These are phyloP conservation scores for Nymphalis io DNA, from an alignment of 1,140 invertebrate genomes.

Conservation along the genomic window DNA sequence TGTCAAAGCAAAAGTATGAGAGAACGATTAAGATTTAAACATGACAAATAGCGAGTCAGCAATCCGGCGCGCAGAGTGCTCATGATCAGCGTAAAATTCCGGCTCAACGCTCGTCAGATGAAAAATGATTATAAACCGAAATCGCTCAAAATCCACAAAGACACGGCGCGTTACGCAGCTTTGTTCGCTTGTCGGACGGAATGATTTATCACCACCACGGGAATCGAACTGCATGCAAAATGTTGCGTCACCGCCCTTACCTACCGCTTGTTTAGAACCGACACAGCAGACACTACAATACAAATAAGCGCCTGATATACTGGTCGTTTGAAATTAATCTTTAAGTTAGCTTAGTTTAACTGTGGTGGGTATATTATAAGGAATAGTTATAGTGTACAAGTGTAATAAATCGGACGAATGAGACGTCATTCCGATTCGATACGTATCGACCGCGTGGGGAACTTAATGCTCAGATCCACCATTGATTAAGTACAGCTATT, in stretches of 20 bases:
- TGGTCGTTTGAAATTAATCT: conserved; percentile 21
- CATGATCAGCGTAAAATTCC: conserved; percentile 71
- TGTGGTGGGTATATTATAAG: conserved; percentile 43
- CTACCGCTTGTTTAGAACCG: conserved; percentile 2
- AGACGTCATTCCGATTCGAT: conserved; percentile 77
- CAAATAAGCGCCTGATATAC: conserved; percentile 26
- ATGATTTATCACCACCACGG: conserved; percentile 65
- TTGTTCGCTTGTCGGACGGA: conserved; percentile 71
- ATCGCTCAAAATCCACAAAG: conserved; percentile 79
- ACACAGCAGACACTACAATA: conserved; percentile 45
- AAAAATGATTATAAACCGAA: conserved; percentile 78
- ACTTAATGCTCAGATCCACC: conserved; percentile 61
- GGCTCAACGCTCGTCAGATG: conserved; percentile 54
- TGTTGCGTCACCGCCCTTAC: conserved; percentile 71
- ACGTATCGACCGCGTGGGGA: conserved; percentile 66
- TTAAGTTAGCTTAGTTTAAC: conserved; percentile 22
- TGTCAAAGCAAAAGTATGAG: conserved; percentile 2
- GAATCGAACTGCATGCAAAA: conserved; percentile 73
- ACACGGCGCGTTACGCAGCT: conserved; percentile 78
- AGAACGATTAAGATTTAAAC: conserved; percentile 31
- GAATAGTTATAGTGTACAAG: conserved; percentile 48
- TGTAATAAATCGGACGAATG: conserved; percentile 76
- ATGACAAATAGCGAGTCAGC: conserved; percentile 23
- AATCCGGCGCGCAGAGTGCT: conserved; percentile 33
- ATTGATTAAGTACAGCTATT: conserved; percentile 77